A percentile compares a stretch with the other conserved stretches of the same genome.
These are phyloP conservation scores for Drosophila prosaltans DNA, from an alignment of 1,140 invertebrate species.

Conservation along the genomic window DNA sequence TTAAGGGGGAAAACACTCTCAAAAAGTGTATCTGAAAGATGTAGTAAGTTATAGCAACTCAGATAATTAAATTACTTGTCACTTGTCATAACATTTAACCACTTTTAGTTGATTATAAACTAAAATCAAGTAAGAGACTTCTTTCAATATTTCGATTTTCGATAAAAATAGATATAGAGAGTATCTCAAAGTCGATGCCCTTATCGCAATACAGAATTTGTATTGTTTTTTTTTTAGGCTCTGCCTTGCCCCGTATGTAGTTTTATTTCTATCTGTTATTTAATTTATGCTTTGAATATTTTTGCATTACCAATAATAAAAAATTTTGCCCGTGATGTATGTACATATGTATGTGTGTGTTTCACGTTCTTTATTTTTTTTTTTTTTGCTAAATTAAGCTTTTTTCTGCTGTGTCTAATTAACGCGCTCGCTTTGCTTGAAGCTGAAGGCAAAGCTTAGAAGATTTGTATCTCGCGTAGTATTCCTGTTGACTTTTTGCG, in stretches of 20 bases:
- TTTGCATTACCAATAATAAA: slow-evolving; percentile 41
- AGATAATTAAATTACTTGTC: too few relatives aligned
- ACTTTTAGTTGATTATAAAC: too few relatives aligned
- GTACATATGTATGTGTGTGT: slow-evolving; percentile 11
- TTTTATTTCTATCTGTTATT: slow-evolving; percentile 56
- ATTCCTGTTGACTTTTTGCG: slow-evolving; percentile 53
- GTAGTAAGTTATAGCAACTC: too few relatives aligned
- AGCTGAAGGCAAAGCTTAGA: slow-evolving; percentile 24
- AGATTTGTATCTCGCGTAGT: slow-evolving; percentile 48
- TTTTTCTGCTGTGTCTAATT: slow-evolving; percentile 49
- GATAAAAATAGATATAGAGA: too few relatives aligned
- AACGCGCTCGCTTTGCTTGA: slow-evolving; percentile 45
- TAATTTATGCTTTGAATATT: slow-evolving; percentile 64
- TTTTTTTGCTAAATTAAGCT: slow-evolving; percentile 18
- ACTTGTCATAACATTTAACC: too few relatives aligned
- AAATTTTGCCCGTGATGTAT: slow-evolving; percentile 11
- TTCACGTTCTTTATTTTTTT: neutral
- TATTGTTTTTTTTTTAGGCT: too few relatives aligned
- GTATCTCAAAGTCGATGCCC: too few relatives aligned
- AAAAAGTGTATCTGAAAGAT: too few relatives aligned
- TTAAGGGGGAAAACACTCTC: too few relatives aligned
- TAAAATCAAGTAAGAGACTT: too few relatives aligned
- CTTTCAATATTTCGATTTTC: too few relatives aligned
- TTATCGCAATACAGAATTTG: too few relatives aligned
- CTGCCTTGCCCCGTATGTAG: neutral